Conservation (phyloP, 2,113 vertebrate species). For the Triplophysa rosa region DNA sequence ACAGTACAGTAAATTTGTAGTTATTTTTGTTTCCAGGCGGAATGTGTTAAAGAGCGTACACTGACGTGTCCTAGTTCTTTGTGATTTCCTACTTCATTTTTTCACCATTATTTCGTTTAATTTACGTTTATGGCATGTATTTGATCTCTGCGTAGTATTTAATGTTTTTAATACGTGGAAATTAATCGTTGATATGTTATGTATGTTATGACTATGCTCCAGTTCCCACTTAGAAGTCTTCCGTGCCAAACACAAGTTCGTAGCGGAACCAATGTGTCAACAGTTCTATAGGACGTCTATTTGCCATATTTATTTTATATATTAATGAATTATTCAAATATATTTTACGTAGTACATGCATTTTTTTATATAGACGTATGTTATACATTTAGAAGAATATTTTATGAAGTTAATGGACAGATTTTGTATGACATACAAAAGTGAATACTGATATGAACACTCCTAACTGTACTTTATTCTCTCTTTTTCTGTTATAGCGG, state of each 20-base stretch:
- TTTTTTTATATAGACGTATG: too few relatives aligned
- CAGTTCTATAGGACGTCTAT: background rate
- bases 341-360: too few relatives aligned
- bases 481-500: conserved; percentile 68
- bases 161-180: too few relatives aligned
- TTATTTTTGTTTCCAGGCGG: conserved; percentile 50
- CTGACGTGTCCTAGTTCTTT: conserved; percentile 72
- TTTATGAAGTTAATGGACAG: background rate
- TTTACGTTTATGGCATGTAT: background rate
- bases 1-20: background rate
- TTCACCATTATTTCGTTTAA: background rate
- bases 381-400: too few relatives aligned
- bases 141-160: background rate
- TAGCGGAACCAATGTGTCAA: conserved; percentile 12
- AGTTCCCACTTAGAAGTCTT: background rate
- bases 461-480: background rate
- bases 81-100: background rate
- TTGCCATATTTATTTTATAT: background rate
- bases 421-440: background rate
- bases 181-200: background rate
- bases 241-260: conserved; percentile 2
- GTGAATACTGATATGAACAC: background rate
- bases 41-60: conserved; percentile 59
- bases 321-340: too few relatives aligned
- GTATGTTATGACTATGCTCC: background rate